These are phyloP conservation scores for Cyrtodaria siliqua DNA, from an alignment of 2,888 invertebrate species.

Conservation along the genomic window DNA sequence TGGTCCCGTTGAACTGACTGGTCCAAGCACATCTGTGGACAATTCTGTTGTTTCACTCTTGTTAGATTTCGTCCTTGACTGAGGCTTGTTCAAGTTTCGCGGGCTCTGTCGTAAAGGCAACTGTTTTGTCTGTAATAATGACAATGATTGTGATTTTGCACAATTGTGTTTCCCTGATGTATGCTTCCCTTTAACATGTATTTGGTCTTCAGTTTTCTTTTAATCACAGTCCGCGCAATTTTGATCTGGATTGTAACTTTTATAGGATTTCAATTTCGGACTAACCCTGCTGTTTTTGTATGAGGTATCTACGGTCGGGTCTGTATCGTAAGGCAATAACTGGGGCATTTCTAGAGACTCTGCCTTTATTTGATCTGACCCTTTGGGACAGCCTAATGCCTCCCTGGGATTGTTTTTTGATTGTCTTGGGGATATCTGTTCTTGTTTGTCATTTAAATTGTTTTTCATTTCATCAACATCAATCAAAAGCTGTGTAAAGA, in stretches of 20 bases:
- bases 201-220: not conserved
- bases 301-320: constrained; percentile 27
- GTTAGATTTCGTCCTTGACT: not conserved
- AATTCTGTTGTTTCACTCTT: too few species aligned
- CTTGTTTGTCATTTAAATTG: not conserved
- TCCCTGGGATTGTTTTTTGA: constrained; percentile 15
- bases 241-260: not conserved
- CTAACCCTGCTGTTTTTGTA: constrained; percentile 37
- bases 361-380: constrained; percentile 7
- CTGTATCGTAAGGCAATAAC: constrained; percentile 53
- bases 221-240: not conserved
- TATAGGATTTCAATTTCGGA: constrained; percentile 37
- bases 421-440: constrained; percentile 1
- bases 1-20: not conserved
- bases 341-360: constrained; percentile 49
- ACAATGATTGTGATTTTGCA: constrained; percentile 15
- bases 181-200: not conserved
- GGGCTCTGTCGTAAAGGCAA: constrained; percentile 38
- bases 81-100: constrained; percentile 18
- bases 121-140: constrained; percentile 3
- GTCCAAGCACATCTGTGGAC: not conserved
- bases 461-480: constrained; percentile 46
- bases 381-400: constrained; percentile 5
- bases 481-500: constrained; percentile 56
- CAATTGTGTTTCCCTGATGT: constrained; percentile 1